phyloP scores from a whole-genome alignment of 2,888 invertebrate species.

The Helicoverpa assulta region DNA sequence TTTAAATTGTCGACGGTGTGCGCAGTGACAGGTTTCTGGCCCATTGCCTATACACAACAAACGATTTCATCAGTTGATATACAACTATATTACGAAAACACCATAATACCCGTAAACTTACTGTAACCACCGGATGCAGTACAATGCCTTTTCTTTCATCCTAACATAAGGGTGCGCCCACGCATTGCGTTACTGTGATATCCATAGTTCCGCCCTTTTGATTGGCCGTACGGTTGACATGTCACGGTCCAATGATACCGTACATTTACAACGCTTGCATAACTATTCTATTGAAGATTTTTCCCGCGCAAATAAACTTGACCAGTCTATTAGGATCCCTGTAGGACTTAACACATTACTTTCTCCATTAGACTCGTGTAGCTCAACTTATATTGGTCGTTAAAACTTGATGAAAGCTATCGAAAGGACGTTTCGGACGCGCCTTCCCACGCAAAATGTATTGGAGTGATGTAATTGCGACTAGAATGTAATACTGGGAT shows the following conservation, averaged over 20 bases:
- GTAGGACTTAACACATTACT: conserved; percentile 46
- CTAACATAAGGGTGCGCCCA: conserved; percentile 81
- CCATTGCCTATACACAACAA: conserved; percentile 49
- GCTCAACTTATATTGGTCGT: conserved; percentile 67
- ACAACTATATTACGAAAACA: conserved; percentile 61
- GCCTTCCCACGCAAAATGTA: conserved; percentile 83
- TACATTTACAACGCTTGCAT: conserved; percentile 79
- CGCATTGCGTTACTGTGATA: conserved; percentile 84
- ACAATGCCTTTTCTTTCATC: conserved; percentile 78
- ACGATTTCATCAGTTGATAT: conserved; percentile 51
- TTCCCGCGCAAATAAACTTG: conserved; percentile 74
- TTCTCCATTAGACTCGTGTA: conserved; percentile 44
- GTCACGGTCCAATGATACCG: conserved; percentile 80
- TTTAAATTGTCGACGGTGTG: conserved; percentile 43
- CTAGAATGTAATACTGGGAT: conserved; percentile 53
- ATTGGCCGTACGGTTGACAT: conserved; percentile 72
- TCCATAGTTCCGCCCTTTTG: conserved; percentile 86
- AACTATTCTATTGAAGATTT: conserved; percentile 80
- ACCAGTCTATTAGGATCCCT: conserved; percentile 64
- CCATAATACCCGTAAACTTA: conserved; percentile 62
- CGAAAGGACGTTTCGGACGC: conserved; percentile 76
- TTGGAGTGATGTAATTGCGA: conserved; percentile 73
- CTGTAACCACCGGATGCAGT: conserved; percentile 72
- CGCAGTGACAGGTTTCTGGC: conserved; percentile 53
- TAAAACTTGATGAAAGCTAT: conserved; percentile 73